phyloP scores from a whole-genome alignment of 2,113 vertebrate species.

The Thermophis baileyi region DNA sequence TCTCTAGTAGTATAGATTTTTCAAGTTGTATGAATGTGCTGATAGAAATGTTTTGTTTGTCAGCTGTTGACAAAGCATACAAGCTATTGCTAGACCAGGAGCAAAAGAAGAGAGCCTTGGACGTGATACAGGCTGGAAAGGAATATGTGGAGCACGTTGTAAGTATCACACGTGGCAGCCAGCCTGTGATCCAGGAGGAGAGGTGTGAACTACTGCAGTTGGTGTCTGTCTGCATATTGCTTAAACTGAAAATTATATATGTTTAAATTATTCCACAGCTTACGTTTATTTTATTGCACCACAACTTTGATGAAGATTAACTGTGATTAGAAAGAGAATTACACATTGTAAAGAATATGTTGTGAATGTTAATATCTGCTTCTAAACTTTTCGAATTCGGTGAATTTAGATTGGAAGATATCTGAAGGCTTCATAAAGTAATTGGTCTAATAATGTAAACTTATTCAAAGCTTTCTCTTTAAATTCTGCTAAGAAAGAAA shows the following conservation, averaged over 20 bases:
- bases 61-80: conserved; percentile 98
- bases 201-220: rapidly evolving
- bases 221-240: not conserved
- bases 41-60: conserved; percentile 60
- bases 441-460: not conserved
- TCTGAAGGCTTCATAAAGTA: not conserved
- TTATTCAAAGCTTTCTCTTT: not conserved
- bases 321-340: not conserved
- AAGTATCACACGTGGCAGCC: conserved; percentile 55
- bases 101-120: conserved; percentile 94
- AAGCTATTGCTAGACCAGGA: conserved; percentile 92
- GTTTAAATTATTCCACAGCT: not conserved
- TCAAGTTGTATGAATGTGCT: conserved; percentile 42
- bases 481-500: not conserved
- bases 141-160: conserved; percentile 97
- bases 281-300: not conserved
- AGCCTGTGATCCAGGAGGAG: not conserved
- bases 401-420: not conserved
- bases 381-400: not conserved
- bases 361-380: not conserved
- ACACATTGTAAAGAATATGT: not conserved
- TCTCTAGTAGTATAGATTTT: not conserved
- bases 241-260: not conserved
- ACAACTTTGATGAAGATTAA: not conserved
- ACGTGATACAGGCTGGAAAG: conserved; percentile 93